Conservation (phyloP, 2,888 invertebrate species). For the Nudaria mundana region DNA sequence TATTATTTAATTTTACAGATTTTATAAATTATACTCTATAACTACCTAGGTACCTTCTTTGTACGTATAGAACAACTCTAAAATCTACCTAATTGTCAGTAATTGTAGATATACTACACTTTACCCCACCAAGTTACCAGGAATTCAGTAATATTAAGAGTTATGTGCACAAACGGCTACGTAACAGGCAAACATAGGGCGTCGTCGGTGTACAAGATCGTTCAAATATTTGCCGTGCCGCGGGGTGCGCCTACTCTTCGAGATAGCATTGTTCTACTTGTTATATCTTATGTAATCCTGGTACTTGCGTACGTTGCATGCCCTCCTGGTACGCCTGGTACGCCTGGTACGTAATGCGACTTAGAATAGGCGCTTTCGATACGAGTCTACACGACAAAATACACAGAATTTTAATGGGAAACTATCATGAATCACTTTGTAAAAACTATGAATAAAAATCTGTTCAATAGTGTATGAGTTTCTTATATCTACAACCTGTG, state of each 20-base stretch:
- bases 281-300: conserved; percentile 50
- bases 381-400: too few species aligned
- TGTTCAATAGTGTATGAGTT: neutral
- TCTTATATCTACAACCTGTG: too few species aligned
- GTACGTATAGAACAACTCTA: too few species aligned
- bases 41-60: too few species aligned
- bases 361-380: too few species aligned
- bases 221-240: conserved; percentile 52
- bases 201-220: conserved; percentile 36
- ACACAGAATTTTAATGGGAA: too few species aligned
- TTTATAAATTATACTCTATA: too few species aligned
- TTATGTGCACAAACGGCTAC: conserved; percentile 35
- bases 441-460: neutral
- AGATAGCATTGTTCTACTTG: conserved; percentile 44
- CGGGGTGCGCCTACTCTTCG: conserved; percentile 42
- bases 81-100: too few species aligned
- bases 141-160: conserved; percentile 44
- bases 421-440: neutral
- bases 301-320: conserved; percentile 32
- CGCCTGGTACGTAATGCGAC: too few species aligned
- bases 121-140: conserved; percentile 38
- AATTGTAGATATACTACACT: too few species aligned
- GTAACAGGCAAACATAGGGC: conserved; percentile 59
- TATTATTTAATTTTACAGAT: too few species aligned
- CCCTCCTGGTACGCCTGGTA: conserved; percentile 24